Base-by-base conservation (phyloP, 2,888 invertebrate species). In the Drosophila longiperda region DNA sequence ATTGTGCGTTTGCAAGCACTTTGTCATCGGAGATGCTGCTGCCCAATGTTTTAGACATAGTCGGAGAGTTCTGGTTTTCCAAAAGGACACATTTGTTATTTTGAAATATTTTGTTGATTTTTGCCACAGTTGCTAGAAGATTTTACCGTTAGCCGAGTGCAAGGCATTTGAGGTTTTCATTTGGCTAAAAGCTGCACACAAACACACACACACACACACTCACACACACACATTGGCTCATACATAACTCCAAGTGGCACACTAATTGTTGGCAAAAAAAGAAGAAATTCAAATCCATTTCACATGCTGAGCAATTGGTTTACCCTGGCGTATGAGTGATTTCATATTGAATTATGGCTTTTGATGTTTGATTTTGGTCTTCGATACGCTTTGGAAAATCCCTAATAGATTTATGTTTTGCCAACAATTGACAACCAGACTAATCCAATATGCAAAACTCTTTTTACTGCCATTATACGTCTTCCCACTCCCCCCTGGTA, bases 41-140 rank as follows among this genome's bases (percentile, higher is more conserved):
- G 42, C 36, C 34, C 63, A 61, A 49, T 52, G 50, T 29, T 62
- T 60, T 42, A 29, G 29, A 42, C 32, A 9, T 29, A n/a, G 11
- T 38, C 36, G 2, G 17, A 23, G 38, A 20, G 5, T 2, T 32
- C 20, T 26, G 26, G n/a, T 32, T n/a, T 20, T 20, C 32, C 40
- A 15, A 71, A 71, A 73, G 81, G 85, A 87, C 87, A 89, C 87
- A 87, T 89, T 87, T 87, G 89, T 87, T 87, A 87, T 89, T 87
- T 89, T 89, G 89, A 87, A 87, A 87, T 89, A 89, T 87, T 89
- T 87, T 87, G 87, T 87, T 87, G 87, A 87, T 89, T 89, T 87
- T 87, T 80, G 80, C 73, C 61, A 67, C 20, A 63, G 36, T 62
- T 53, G 62, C 34, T 29, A 53, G 81, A 81, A 78, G 86, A 85